Evolutionary conservation across 1,140 invertebrate genomes (phyloP).

Genomic region (Drosophila elegans): DNA sequence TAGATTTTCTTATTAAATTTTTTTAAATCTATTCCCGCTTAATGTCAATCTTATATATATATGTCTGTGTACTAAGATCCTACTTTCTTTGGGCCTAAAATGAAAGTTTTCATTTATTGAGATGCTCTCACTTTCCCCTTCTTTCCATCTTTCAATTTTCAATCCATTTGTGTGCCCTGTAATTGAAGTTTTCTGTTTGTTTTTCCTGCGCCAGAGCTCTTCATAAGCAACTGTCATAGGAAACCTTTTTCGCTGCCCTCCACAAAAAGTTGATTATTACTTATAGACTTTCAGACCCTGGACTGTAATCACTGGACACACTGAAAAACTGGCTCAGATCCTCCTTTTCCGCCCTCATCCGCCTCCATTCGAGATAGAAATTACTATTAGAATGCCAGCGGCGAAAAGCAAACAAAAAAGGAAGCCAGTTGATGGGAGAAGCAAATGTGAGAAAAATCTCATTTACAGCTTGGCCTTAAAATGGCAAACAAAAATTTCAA

Average conservation of each 20-base stretch:
- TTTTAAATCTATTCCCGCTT: too few species aligned
- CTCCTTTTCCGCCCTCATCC: neutral
- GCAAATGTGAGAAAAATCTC: slow-evolving; percentile 59
- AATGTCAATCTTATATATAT: neutral
- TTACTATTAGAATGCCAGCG: slow-evolving; percentile 57
- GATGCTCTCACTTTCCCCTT: neutral
- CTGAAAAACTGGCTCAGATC: slow-evolving; percentile 8
- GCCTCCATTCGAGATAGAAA: slow-evolving; percentile 23
- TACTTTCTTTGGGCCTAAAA: slow-evolving; percentile 8
- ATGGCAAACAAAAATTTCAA: slow-evolving; percentile 47
- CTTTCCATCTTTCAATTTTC: slow-evolving; percentile 27
- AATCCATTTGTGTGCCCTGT: slow-evolving; percentile 18
- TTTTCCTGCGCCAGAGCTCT: slow-evolving; percentile 19
- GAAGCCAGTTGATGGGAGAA: slow-evolving; percentile 12
- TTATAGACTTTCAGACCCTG: slow-evolving; percentile 36
- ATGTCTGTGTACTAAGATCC: neutral
- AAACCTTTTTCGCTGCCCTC: slow-evolving; percentile 32
- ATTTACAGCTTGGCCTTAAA: slow-evolving; percentile 46
- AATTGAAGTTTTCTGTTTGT: slow-evolving; percentile 55
- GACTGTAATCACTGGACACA: slow-evolving; percentile 46
- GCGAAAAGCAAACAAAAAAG: slow-evolving; percentile 26
- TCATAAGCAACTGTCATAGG: slow-evolving; percentile 40
- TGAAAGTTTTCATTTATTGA: slow-evolving; percentile 43
- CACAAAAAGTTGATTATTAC: slow-evolving; percentile 53
- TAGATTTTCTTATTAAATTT: too few species aligned